Conservation (phyloP, 2,888 invertebrate genomes). For the Brachypalpus laphriformis region DNA sequence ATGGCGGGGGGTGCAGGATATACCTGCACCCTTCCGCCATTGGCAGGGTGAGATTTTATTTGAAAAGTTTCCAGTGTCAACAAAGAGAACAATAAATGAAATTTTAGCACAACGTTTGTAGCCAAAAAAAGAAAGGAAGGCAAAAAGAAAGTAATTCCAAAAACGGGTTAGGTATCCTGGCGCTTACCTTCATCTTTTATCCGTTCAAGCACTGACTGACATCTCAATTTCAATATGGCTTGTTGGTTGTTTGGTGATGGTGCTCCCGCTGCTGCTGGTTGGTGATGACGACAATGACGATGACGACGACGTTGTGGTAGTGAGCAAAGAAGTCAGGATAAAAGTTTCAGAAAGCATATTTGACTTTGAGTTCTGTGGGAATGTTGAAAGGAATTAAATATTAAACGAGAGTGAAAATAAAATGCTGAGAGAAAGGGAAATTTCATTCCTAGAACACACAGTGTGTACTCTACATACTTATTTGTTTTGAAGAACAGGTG, state of each 20-base stretch:
- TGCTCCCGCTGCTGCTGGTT: conserved; percentile 1
- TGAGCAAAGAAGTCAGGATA: conserved; percentile 41
- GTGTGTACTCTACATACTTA: neutral
- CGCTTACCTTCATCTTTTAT: conserved; percentile 63
- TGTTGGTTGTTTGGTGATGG: conserved; percentile 36
- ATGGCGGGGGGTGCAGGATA: neutral
- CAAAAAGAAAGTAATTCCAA: neutral
- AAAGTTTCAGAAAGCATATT: conserved; percentile 66
- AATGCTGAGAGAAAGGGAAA: conserved; percentile 46
- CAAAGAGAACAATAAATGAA: conserved; percentile 70
- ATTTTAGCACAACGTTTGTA: conserved; percentile 59
- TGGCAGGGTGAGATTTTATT: conserved; percentile 57
- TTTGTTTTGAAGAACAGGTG: conserved; percentile 44
- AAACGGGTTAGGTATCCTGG: conserved; percentile 61
- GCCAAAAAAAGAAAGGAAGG: conserved; percentile 10
- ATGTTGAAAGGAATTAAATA: conserved; percentile 67
- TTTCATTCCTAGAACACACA: neutral
- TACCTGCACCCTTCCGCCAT: neutral
- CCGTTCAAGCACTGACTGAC: conserved; percentile 57
- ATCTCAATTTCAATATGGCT: conserved; percentile 72
- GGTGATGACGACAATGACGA: conserved; percentile 18
- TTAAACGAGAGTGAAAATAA: conserved; percentile 67
- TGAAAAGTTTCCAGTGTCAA: conserved; percentile 72
- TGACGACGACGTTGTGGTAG: conserved; percentile 16
- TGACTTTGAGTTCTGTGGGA: conserved; percentile 68